Conservation (phyloP, 2,113 vertebrate species). For the Microcebus tavaratra region DNA sequence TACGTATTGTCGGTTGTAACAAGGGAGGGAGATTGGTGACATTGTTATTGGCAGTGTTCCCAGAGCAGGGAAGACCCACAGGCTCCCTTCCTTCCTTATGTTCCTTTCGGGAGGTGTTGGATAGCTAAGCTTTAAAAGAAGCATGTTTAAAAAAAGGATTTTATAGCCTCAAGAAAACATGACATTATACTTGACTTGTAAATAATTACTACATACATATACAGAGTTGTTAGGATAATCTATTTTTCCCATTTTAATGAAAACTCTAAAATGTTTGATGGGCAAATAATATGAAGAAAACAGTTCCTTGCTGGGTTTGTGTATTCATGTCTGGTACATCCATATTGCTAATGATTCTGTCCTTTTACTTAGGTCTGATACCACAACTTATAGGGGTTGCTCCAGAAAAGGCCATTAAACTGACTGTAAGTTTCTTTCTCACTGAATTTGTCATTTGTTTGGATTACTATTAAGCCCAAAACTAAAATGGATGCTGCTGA, state of each 20-base stretch:
- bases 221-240: neutral
- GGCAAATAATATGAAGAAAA: neutral
- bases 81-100: neutral
- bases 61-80: neutral
- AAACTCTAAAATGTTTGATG: conserved; percentile 42
- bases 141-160: conserved; percentile 33
- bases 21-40: neutral
- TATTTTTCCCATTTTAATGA: conserved; percentile 39
- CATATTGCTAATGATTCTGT: conserved; percentile 73
- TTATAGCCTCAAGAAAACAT: conserved; percentile 41
- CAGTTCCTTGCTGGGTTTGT: neutral
- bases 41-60: neutral
- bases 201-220: conserved; percentile 39
- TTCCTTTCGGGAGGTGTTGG: conserved; percentile 16
- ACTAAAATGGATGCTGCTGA: neutral
- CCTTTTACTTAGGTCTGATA: conserved; percentile 91
- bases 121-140: neutral
- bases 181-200: conserved; percentile 22
- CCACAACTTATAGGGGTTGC: conserved; percentile 97
- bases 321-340: neutral
- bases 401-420: conserved; percentile 98
- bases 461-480: conserved; percentile 20
- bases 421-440: conserved; percentile 93
- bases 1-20: neutral
- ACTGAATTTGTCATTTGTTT: conserved; percentile 29